A percentile compares a stretch with the other conserved stretches of the same genome.
These are phyloP conservation scores for Manis pentadactyla DNA, from an alignment of 2,797 vertebrate genomes.

Conservation along the genomic window DNA sequence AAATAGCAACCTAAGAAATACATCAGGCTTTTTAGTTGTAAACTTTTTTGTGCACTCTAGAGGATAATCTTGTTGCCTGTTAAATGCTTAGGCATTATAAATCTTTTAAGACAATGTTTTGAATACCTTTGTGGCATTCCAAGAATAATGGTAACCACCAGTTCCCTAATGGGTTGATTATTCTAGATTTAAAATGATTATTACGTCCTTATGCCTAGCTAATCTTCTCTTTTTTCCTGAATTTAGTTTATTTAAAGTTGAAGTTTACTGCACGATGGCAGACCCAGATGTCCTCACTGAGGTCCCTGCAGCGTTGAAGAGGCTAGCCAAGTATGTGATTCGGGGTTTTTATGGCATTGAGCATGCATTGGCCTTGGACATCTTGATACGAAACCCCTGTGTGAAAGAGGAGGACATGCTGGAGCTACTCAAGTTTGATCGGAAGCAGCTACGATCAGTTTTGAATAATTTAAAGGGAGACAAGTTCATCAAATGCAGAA, in stretches of 20 bases:
- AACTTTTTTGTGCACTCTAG: not conserved
- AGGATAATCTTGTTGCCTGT: slow-evolving; percentile 29
- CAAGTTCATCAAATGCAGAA: slow-evolving; percentile 98
- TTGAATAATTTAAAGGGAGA: slow-evolving; percentile 98
- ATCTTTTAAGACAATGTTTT: slow-evolving; percentile 39
- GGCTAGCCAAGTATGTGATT: slow-evolving; percentile 98
- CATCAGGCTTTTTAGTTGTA: slow-evolving; percentile 7
- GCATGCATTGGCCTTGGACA: slow-evolving; percentile 96
- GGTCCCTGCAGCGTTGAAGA: slow-evolving; percentile 96
- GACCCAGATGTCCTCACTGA: slow-evolving; percentile 96
- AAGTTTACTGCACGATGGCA: slow-evolving; percentile 89
- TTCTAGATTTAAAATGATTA: slow-evolving; percentile 61
- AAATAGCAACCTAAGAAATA: slow-evolving; percentile 40
- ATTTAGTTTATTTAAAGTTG: slow-evolving; percentile 81
- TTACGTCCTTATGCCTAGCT: not conserved
- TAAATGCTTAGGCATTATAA: slow-evolving; percentile 17
- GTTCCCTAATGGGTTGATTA: not conserved
- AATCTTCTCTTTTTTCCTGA: slow-evolving; percentile 42
- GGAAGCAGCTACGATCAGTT: slow-evolving; percentile 97
- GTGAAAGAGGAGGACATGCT: slow-evolving; percentile 99
- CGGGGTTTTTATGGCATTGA: slow-evolving; percentile 98
- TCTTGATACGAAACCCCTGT: slow-evolving; percentile 97
- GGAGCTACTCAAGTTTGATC: slow-evolving; percentile 98
- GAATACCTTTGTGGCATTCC: not conserved
- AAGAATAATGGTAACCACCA: slow-evolving; percentile 8